These are phyloP conservation scores for Phortica magna DNA, from an alignment of 2,888 invertebrate species.

Conservation along the genomic window DNA sequence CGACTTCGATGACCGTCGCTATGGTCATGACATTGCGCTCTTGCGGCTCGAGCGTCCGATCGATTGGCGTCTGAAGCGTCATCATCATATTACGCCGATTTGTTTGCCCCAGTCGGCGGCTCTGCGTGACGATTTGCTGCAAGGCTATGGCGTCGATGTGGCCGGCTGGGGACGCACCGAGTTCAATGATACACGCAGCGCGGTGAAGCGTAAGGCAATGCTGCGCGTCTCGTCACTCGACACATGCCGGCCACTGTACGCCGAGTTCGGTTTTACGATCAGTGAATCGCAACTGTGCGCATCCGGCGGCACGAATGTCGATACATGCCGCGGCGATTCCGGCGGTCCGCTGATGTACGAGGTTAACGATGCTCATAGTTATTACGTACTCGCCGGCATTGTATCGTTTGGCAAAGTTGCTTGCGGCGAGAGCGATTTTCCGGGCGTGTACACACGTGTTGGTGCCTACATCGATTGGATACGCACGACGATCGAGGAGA, in stretches of 20 bases:
- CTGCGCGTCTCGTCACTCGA: slow-evolving; percentile 44
- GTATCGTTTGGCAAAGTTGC: slow-evolving; percentile 50
- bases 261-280: neutral
- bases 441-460: slow-evolving; percentile 57
- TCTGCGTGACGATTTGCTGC: slow-evolving; percentile 59
- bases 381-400: slow-evolving; percentile 55
- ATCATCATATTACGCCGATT: slow-evolving; percentile 78
- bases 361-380: slow-evolving; percentile 41
- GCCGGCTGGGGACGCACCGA: slow-evolving; percentile 83
- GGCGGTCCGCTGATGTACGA: slow-evolving; percentile 80
- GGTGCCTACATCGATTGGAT: slow-evolving; percentile 57
- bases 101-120: slow-evolving; percentile 79
- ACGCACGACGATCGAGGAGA: slow-evolving; percentile 44
- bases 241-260: slow-evolving; percentile 40
- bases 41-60: slow-evolving; percentile 81
- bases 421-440: slow-evolving; percentile 51
- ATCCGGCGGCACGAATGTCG: slow-evolving; percentile 51
- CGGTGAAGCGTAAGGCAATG: slow-evolving; percentile 53
- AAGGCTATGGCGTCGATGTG: slow-evolving; percentile 76
- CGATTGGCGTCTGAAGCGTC: slow-evolving; percentile 70
- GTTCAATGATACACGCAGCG: slow-evolving; percentile 35
- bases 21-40: slow-evolving; percentile 83
- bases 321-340: slow-evolving; percentile 81
- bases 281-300: slow-evolving; percentile 54
- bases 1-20: slow-evolving; percentile 77